These are phyloP conservation scores for Chaenodraco wilsoni DNA, from an alignment of 2,797 vertebrate species.

Conservation along the genomic window DNA sequence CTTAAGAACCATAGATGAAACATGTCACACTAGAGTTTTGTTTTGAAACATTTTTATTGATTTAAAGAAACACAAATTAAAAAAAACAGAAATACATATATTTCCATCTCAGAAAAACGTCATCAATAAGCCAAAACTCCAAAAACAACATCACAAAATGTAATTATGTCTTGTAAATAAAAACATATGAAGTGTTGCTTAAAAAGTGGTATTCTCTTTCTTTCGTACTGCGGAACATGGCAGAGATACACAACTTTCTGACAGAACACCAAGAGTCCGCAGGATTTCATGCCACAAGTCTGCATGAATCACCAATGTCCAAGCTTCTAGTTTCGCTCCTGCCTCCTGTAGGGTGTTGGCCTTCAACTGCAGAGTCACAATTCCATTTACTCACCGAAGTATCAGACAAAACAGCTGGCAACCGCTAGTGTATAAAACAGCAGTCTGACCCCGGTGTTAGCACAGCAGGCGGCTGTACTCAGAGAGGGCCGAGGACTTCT, in stretches of 20 bases:
- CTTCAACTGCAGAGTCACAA: not conserved
- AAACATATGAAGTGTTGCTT: not conserved
- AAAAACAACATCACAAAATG: not conserved
- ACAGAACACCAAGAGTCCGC: not conserved
- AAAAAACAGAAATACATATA: not conserved
- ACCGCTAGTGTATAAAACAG: not conserved
- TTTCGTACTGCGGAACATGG: not conserved
- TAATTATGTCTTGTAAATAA: not conserved
- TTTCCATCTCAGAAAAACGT: not conserved
- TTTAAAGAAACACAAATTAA: not conserved
- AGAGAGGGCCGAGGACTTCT: slow-evolving; percentile 91
- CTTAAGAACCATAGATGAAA: too few relatives aligned
- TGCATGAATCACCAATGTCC: not conserved
- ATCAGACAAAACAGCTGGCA: not conserved
- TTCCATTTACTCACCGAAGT: not conserved
- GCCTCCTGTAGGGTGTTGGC: not conserved
- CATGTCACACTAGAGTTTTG: too few relatives aligned
- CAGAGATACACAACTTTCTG: not conserved
- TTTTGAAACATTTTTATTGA: too few relatives aligned
- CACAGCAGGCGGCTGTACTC: slow-evolving; percentile 93
- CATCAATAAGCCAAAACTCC: not conserved
- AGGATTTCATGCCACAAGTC: not conserved
- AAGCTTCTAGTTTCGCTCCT: not conserved
- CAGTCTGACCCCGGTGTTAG: slow-evolving; percentile 45
- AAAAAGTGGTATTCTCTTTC: not conserved